Evolutionary conservation across 2,113 vertebrate genomes (phyloP), one percentile per base, ranked within the genome.

Genomic region (Emydocephalus ijimae): DNA sequence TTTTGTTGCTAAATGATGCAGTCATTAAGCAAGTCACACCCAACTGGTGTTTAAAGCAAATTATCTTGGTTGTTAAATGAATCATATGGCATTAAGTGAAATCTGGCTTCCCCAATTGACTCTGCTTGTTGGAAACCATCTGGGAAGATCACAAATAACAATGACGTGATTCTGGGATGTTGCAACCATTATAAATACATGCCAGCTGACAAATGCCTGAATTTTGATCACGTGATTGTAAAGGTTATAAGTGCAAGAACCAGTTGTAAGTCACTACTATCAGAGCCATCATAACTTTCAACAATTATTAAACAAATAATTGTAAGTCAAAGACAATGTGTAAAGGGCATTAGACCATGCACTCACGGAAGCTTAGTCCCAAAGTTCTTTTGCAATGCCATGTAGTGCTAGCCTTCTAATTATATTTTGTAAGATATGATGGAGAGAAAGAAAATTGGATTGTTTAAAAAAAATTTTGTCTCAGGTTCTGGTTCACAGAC

Each of bases 381-480:
- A 56, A 8, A 48, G 24, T 26, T 90, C 12, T 92, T 57, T 87
- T 86, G 15, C 23, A 14, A 14, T 34, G 48, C 45, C 90, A 50
- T 52, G 5, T 21, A n/a, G 29, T 29, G 39, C 11, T 20, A 59
- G 9, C 45, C 21, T 23, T 4, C 18, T 26, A 6, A 11, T 69
- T 89, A 91, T 55, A 89, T 89, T 89, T 91, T 50, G 55, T 43
- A 93, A 64, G 24, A 59, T 81, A n/a, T 20, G 61, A 61, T 6
- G 18, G 45, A 64, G n/a, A 87, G 85, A 45, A 87, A 15, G 1
- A 24, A 74, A 74, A 34, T 20, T 11, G 14, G 3, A 29, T 18
- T 39, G n/a, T n/a, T 91, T 89, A 34, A 20, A 55, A 59, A 59
- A 59, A 11, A 61, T 45, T n/a, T n/a, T 93, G 24, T 57, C 64